phyloP scores from a whole-genome alignment of 92 coral and sea anemone genomes.

The Palythoa grandis region DNA sequence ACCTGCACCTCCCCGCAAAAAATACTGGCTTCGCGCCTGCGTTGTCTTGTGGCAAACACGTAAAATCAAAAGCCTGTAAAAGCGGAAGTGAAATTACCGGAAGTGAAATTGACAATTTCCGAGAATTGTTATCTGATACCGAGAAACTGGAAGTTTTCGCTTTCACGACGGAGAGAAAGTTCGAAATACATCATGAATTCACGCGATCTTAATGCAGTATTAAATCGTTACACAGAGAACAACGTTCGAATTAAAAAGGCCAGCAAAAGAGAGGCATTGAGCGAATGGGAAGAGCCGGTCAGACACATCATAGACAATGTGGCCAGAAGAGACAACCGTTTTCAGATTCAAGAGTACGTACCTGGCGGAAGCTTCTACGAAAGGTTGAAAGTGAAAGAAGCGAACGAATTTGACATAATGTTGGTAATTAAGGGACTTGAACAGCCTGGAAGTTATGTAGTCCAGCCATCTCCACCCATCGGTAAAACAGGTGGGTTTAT shows the following conservation, averaged over 20 bases:
- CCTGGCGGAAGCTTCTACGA: slow-evolving; percentile 72
- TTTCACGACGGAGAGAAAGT: too few relatives aligned
- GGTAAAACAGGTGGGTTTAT: too few relatives aligned
- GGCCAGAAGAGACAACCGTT: slow-evolving; percentile 38
- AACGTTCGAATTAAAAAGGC: slow-evolving; percentile 38
- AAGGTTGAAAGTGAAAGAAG: slow-evolving; percentile 61
- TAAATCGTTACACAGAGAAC: slow-evolving; percentile 48
- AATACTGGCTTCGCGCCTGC: too few relatives aligned
- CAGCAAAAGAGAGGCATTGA: slow-evolving; percentile 45
- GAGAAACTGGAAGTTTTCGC: too few relatives aligned
- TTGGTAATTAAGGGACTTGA: slow-evolving; percentile 49
- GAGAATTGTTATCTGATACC: too few relatives aligned
- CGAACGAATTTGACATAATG: slow-evolving; percentile 82
- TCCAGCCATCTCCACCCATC: too few relatives aligned
- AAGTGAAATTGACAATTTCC: too few relatives aligned
- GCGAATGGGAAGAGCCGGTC: slow-evolving; percentile 56
- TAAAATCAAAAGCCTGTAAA: too few relatives aligned
- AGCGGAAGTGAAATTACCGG: too few relatives aligned
- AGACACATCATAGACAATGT: slow-evolving; percentile 44
- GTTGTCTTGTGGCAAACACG: too few relatives aligned
- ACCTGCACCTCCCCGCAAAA: too few relatives aligned
- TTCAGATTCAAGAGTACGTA: slow-evolving; percentile 17
- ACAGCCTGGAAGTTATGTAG: too few relatives aligned
- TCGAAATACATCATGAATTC: not conserved
- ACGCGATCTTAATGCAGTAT: slow-evolving; percentile 17